phyloP scores from a whole-genome alignment of 2,888 invertebrate species.

The Saturnia japonica region DNA sequence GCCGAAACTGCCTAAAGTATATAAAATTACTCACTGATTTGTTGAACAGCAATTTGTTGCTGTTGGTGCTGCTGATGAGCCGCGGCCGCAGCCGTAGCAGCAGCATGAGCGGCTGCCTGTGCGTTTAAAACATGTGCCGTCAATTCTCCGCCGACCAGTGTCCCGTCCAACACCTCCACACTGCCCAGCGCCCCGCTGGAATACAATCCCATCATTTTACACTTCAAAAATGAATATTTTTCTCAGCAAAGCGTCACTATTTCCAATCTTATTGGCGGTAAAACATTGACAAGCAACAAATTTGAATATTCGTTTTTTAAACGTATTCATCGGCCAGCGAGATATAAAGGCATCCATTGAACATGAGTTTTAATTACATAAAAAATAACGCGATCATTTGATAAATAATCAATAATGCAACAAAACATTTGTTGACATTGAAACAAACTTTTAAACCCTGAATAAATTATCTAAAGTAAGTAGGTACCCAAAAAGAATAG shows the following conservation, averaged over 20 bases:
- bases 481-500: too few relatives aligned
- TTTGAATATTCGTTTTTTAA: not conserved
- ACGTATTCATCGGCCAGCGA: not conserved
- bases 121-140: slow-evolving; percentile 72
- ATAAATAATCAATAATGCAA: slow-evolving; percentile 27
- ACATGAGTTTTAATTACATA: slow-evolving; percentile 19
- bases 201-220: slow-evolving; percentile 75
- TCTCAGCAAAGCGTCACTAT: slow-evolving; percentile 7
- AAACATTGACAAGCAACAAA: slow-evolving; percentile 1
- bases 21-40: slow-evolving; percentile 62
- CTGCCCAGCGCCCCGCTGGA: slow-evolving; percentile 82
- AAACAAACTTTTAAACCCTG: too few relatives aligned
- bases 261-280: not conserved
- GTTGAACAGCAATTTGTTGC: slow-evolving; percentile 71
- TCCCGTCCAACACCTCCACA: slow-evolving; percentile 72
- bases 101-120: slow-evolving; percentile 78
- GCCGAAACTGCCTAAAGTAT: too few relatives aligned
- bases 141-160: slow-evolving; percentile 70
- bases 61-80: slow-evolving; percentile 66
- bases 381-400: slow-evolving; percentile 34
- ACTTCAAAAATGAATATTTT: not conserved
- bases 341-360: not conserved
- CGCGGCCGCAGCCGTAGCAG: slow-evolving; percentile 67
- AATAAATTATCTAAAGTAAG: too few relatives aligned
- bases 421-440: slow-evolving; percentile 6